These are phyloP conservation scores for Platalea minor DNA, from an alignment of 2,797 vertebrate species.

Conservation along the genomic window DNA sequence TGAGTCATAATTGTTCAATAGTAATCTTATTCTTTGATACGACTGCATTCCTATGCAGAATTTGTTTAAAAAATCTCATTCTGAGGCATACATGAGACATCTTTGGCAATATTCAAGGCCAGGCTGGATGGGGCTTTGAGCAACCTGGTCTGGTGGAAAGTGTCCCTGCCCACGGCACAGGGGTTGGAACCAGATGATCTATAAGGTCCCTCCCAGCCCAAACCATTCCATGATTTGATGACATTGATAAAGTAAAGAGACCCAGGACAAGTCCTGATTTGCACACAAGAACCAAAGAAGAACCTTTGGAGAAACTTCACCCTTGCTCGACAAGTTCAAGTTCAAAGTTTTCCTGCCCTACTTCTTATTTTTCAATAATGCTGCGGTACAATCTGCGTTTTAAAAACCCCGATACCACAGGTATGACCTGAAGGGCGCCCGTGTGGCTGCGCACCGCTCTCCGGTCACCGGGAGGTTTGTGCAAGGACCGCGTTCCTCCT, in stretches of 20 bases:
- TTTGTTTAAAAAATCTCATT: neutral
- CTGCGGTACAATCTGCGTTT: neutral
- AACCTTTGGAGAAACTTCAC: neutral
- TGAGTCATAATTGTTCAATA: neutral
- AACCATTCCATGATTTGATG: no score
- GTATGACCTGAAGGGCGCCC: constrained; percentile 66
- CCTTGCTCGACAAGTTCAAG: neutral
- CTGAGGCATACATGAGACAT: neutral
- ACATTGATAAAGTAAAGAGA: neutral
- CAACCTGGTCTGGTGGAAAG: no score
- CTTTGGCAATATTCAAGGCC: neutral
- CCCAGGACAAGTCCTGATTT: neutral
- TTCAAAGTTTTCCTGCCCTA: neutral
- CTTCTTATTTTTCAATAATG: neutral
- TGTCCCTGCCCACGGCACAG: no score
- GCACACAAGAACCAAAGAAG: neutral
- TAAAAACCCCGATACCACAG: constrained; percentile 60
- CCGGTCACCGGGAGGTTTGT: constrained; percentile 84
- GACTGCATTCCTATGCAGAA: neutral
- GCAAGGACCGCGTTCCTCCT: neutral
- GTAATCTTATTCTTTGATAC: neutral
- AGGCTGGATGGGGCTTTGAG: no score
- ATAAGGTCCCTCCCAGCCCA: no score
- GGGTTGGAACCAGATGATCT: no score
- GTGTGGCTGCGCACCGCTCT: constrained; percentile 83